Evolutionary conservation across 2,888 invertebrate species (phyloP), one percentile per base, ranked within the genome.

Genomic region (Drosophila cyrtoloma): DNA sequence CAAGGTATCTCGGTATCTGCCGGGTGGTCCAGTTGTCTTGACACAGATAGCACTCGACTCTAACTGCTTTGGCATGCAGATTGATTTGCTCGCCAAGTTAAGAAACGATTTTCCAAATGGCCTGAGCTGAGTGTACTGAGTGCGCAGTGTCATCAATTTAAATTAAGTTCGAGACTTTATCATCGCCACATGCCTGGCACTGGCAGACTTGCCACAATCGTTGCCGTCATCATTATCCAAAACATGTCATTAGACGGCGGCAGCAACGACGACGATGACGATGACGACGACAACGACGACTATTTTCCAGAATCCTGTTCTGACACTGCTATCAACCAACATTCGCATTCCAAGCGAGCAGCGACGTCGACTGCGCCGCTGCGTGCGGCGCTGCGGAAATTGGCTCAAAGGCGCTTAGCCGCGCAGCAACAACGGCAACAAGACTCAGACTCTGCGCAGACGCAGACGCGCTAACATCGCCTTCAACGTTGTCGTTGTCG

Each of bases 241-340:
- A 92, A 92, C 91, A 90, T 90, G 92, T 90, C 92, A 92, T 92
- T 91, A 92, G 91, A 85, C 89, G 84, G 76, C 92, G 70, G 81
- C 65, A 75, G 30, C 76, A 51, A 30, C 70, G 51, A 28, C 58
- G 39, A 30, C 33, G 28, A 44, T 28, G 14, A 22, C 42, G 10
- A 33, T 37, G 12, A 39, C 52, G 44, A 4, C 72, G 51, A 52
- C 52, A 30, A 57, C 70, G 66, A 30, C 79, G 62, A 61, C 75
- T 50, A 56, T 61, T 52, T 60, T 72, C 82, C 84, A 89, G 90
- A 90, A 89, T 90, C 87, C 86, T 89, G 90, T 89, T 89, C 88
- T 89, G 71, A 70, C 69, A 70, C 82, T 64, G 79, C 91, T 90
- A 91, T 89, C 91, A 89, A 81, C 89, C 76, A 71, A 79, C 78